These are phyloP conservation scores for Molorchus minor DNA, from an alignment of 2,888 invertebrate genomes.

Conservation along the genomic window DNA sequence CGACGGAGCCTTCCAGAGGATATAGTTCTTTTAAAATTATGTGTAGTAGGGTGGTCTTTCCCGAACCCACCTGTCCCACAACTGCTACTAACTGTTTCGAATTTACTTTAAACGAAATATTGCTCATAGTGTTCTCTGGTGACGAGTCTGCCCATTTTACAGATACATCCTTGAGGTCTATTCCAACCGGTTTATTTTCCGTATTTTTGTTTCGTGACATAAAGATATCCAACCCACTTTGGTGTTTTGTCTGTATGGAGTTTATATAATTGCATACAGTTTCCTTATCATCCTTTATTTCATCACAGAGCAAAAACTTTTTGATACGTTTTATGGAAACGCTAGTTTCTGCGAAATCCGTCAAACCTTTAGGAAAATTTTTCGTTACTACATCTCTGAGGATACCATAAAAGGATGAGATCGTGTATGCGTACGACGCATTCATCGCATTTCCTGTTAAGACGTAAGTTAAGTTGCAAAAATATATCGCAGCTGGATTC, in stretches of 20 bases:
- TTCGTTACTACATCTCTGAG: slow-evolving; percentile 73
- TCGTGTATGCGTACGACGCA: slow-evolving; percentile 75
- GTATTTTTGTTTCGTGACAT: background rate
- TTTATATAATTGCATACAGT: background rate
- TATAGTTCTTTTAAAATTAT: slow-evolving; percentile 76
- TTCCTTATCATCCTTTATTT: slow-evolving; percentile 1
- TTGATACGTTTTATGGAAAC: slow-evolving; percentile 62
- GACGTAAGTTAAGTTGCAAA: slow-evolving; percentile 80
- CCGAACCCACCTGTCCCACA: slow-evolving; percentile 61
- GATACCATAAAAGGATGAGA: slow-evolving; percentile 79
- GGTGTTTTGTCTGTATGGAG: too few species aligned
- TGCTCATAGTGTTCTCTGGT: slow-evolving; percentile 33
- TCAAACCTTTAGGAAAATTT: slow-evolving; percentile 70
- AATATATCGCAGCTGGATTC: slow-evolving; percentile 82
- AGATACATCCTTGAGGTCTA: slow-evolving; percentile 25
- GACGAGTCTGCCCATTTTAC: slow-evolving; percentile 37
- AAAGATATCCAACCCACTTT: background rate
- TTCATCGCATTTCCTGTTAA: slow-evolving; percentile 67
- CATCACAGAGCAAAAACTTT: slow-evolving; percentile 64
- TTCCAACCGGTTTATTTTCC: slow-evolving; percentile 8
- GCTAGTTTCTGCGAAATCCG: slow-evolving; percentile 74
- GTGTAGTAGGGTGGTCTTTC: slow-evolving; percentile 67
- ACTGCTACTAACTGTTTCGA: slow-evolving; percentile 33
- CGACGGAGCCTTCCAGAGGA: slow-evolving; percentile 69
- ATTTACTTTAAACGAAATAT: slow-evolving; percentile 30